These are phyloP conservation scores for Rhodinocichla rosea DNA, from an alignment of 2,113 vertebrate species.

Conservation along the genomic window DNA sequence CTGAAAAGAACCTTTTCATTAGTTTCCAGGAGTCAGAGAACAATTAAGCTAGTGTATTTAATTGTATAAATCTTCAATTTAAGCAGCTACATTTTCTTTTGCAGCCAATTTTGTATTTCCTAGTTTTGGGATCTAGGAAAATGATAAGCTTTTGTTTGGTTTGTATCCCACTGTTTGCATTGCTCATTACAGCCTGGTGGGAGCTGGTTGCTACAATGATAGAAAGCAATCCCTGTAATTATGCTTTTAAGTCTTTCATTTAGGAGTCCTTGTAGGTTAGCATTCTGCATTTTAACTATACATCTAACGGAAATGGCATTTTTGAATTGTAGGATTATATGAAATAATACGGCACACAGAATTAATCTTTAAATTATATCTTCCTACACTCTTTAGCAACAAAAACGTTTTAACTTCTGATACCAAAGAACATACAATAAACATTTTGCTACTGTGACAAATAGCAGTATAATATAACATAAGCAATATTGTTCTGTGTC, in stretches of 20 bases:
- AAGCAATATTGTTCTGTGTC: not conserved
- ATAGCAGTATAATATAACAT: not conserved
- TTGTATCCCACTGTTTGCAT: not conserved
- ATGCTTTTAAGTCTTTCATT: not conserved
- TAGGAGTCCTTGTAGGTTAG: not conserved
- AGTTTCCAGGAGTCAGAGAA: not conserved
- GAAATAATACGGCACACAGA: not conserved
- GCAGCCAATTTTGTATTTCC: not conserved
- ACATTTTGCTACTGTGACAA: not conserved
- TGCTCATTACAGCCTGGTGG: not conserved
- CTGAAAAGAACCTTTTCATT: not conserved
- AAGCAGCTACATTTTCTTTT: not conserved
- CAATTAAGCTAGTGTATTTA: not conserved
- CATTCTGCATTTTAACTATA: not conserved
- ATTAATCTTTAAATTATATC: not conserved
- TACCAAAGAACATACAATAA: not conserved
- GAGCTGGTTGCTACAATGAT: not conserved
- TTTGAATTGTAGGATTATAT: not conserved
- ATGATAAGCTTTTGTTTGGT: rapidly evolving
- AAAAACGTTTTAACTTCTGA: not conserved
- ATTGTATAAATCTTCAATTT: not conserved
- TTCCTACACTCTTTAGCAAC: not conserved
- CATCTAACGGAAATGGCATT: not conserved
- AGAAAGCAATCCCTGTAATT: not conserved
- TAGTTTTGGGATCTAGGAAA: not conserved